Evolutionary conservation across 2,888 invertebrate species (phyloP).

Genomic region (Monopis laevigella): DNA sequence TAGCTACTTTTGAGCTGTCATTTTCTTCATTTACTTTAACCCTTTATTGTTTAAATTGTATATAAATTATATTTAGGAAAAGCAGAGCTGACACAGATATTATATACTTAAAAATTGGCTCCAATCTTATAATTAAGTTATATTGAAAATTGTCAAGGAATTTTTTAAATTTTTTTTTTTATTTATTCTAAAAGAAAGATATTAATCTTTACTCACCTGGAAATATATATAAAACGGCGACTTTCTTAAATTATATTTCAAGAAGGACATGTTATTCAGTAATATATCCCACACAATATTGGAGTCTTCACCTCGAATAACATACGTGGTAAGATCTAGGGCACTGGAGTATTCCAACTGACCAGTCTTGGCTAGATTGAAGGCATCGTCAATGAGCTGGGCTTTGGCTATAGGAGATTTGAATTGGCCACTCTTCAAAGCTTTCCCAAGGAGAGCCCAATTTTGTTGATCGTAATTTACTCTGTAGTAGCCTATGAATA

Average conservation of each 20-base stretch:
- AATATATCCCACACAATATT: conserved; percentile 75
- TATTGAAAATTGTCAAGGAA: too few relatives aligned
- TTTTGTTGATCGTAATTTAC: conserved; percentile 70
- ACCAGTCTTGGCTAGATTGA: conserved; percentile 70
- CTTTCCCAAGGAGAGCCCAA: conserved; percentile 61
- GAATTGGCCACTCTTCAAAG: conserved; percentile 54
- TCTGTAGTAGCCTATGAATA: conserved; percentile 62
- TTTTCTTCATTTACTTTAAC: too few relatives aligned
- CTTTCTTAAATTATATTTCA: conserved; percentile 52
- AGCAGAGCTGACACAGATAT: too few relatives aligned
- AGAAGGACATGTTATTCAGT: conserved; percentile 62
- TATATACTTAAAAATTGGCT: too few relatives aligned
- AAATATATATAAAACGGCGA: conserved; percentile 61
- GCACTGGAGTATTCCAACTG: conserved; percentile 68
- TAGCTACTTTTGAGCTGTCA: too few relatives aligned
- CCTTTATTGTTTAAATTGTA: too few relatives aligned
- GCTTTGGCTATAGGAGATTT: conserved; percentile 71
- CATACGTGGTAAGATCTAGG: conserved; percentile 70
- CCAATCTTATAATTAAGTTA: too few relatives aligned
- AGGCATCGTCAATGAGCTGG: conserved; percentile 78
- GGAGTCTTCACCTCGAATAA: conserved; percentile 66
- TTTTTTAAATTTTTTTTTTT: too few relatives aligned
- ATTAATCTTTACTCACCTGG: conserved; percentile 37
- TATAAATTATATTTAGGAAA: too few relatives aligned
- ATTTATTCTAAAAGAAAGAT: too few relatives aligned